Evolutionary conservation across 2,888 invertebrate genomes (phyloP).

Genomic region (Onthophagus sagittarius): DNA sequence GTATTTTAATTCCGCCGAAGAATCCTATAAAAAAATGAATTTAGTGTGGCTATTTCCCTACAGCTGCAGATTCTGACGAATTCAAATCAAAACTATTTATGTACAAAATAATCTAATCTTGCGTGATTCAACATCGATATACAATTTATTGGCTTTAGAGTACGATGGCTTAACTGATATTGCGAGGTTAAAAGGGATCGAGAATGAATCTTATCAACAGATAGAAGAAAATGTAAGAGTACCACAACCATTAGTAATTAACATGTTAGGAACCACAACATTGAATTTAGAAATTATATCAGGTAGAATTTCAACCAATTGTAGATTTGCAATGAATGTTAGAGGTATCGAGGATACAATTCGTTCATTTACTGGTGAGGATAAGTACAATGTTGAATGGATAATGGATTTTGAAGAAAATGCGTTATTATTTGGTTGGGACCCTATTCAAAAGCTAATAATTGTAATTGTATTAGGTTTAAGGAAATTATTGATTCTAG

Average conservation of each 20-base stretch:
- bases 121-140: no score
- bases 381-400: constrained; percentile 22
- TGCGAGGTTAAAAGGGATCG: background rate
- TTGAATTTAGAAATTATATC: background rate
- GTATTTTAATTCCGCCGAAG: no score
- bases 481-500: constrained; percentile 21
- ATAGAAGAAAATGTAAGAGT: background rate
- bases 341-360: background rate
- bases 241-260: background rate
- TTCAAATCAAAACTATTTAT: no score
- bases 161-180: background rate
- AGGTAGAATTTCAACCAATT: background rate
- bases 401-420: constrained; percentile 26
- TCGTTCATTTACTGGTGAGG: background rate
- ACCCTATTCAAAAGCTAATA: constrained; percentile 23
- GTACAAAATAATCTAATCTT: no score
- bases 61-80: no score
- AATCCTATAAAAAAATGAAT: no score
- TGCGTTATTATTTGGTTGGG: constrained; percentile 19
- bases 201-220: background rate
- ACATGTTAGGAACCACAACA: background rate
- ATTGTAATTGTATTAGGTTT: constrained; percentile 26
- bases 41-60: no score
- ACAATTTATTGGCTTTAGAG: no score
- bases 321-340: background rate